Base-by-base conservation (phyloP, 1,140 invertebrate genomes). In the Drosophila parvula region DNA sequence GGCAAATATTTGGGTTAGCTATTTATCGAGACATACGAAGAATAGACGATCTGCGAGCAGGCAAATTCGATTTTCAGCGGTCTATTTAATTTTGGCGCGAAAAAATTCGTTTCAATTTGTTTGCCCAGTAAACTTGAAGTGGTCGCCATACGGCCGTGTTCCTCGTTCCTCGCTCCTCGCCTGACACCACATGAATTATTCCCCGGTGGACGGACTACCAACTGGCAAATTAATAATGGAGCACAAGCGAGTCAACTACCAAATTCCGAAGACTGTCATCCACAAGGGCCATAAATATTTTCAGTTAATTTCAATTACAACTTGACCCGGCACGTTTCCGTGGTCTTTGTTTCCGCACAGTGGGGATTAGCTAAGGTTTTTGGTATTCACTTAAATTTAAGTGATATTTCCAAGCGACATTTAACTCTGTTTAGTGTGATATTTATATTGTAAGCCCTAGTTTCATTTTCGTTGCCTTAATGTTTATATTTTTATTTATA, bases 241-340 rank as follows among this genome's bases (percentile, higher is more conserved):
- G 38, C 36, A 58, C 22, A 28, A 45, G 38, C 34, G n/a, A 48
- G 57, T 55, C 48, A 50, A 47, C 57, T 74, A 61, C 34, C 40
- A 36, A 74, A 53, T 76, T 59, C 34, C 47, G 7, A 50, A 38
- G 43, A 67, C 43, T 69, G 74, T 69, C 58, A 70, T 59, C 59
- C 57, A 14, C 74, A 75, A 79, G 45, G 63, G 83, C 76, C 83
- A 86, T 86, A 86, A 86, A 86, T 86, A 82, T 88, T 77, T 86
- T 83, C 82, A 68, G 79, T 82, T 86, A 81, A 85, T 85, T 85
- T 85, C 82, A 86, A 85, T 86, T 82, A 86, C 70, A 82, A 74
- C 10, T 70, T 78, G 58, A 69, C 74, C 58, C 30, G 48, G 60
- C 59, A 74, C 77, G 73, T 80, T 69, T 60, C 11, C 48, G 16